Evolutionary conservation across 2,797 vertebrate genomes (phyloP), one percentile per base, ranked within the genome.

Genomic region (Danio choprae): DNA sequence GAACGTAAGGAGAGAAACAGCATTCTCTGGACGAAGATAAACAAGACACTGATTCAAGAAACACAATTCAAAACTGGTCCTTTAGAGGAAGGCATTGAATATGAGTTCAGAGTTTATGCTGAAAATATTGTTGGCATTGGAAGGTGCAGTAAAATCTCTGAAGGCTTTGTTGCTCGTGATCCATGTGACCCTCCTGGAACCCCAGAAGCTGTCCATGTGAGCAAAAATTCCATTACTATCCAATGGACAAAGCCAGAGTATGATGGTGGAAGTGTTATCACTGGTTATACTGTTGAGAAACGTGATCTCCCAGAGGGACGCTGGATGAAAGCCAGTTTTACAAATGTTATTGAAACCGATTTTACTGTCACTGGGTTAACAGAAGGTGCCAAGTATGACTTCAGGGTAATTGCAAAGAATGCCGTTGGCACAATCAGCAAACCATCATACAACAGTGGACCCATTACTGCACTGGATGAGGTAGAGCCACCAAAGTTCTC

Each of bases 1-100:
- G 98, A 99, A 89, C 95, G 93, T 81, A 99, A 99, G 87, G 98
- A 99, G 89, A 97, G 96, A 89, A 99, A 99, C 84, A 99, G 98
- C 80, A 99, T 99, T 88, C 92, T 99, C 12, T 99, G 98, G 98
- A 90, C 96, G 85, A 98, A 98, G 90, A 93, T 99, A 74, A 99
- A 97, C 89, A 99, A 98, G 89, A 95, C 93, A 69, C 92, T 99
- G 80, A 96, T 99, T 90, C 94, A 95, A 43, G 97, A 97, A 43
- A 96, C 96, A 15, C 91, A 46, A 75, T 98, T 96, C 87, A 99
- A 98, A 91, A 96, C 94, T 79, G 81, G 94, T 75, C 97, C 97
- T 55, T 94, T 99, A 76, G 98, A 99, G 87, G 98, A 99, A 90
- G 95, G 95, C 84, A 89, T 98, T 80, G 98, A 98, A 89, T 99